Percentiles rank a stretch among this genome's conserved stretches.
These are phyloP conservation scores for Eupeodes latifasciatus DNA, from an alignment of 2,888 invertebrate species.

Conservation along the genomic window DNA sequence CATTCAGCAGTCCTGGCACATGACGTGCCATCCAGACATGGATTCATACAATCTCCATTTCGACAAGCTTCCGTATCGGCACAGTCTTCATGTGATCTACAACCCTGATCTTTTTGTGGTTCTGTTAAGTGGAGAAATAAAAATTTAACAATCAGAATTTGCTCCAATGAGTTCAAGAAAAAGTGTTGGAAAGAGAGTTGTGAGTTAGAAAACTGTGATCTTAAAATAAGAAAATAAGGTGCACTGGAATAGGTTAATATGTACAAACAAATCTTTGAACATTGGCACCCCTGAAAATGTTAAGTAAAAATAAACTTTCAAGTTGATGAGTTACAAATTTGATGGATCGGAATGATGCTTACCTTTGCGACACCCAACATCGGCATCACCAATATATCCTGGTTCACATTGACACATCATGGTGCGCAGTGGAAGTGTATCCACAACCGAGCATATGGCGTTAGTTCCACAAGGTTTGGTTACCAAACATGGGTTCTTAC, in stretches of 20 bases:
- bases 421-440: conserved; percentile 93
- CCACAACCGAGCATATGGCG: conserved; percentile 93
- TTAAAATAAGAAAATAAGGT: conserved; percentile 56
- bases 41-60: conserved; percentile 90
- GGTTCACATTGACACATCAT: conserved; percentile 94
- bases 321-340: conserved; percentile 34
- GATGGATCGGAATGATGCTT: conserved; percentile 79
- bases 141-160: background rate
- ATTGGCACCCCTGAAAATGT: conserved; percentile 67
- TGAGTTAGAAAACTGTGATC: conserved; percentile 42
- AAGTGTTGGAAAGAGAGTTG: background rate
- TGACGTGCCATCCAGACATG: conserved; percentile 88
- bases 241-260: conserved; percentile 47
- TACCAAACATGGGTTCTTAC: conserved; percentile 91
- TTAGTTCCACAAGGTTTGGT: conserved; percentile 92
- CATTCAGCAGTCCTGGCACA: conserved; percentile 93
- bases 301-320: conserved; percentile 41
- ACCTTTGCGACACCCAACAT: conserved; percentile 93
- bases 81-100: conserved; percentile 90
- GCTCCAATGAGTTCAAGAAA: background rate
- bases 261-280: conserved; percentile 64
- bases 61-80: conserved; percentile 89
- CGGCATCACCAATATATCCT: conserved; percentile 93
- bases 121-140: conserved; percentile 77
- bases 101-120: conserved; percentile 86